Evolutionary conservation across 2,888 invertebrate genomes (phyloP), one percentile per base, ranked within the genome.

Genomic region (Hirtodrosophila histrioides): DNA sequence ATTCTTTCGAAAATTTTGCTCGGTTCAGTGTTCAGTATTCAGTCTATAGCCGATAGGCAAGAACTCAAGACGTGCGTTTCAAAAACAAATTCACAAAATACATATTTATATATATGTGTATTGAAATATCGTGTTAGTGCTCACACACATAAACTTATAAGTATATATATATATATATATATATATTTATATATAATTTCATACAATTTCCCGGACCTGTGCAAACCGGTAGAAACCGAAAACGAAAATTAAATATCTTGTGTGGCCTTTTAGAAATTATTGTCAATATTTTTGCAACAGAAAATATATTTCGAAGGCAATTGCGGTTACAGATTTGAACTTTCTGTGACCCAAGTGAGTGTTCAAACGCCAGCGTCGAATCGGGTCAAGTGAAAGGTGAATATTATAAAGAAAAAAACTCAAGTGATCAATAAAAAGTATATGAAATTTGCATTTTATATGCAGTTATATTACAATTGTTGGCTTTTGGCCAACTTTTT

Each of bases 31-130:
- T 51, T 41, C 41, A 41, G 58, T 45, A 37, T 69, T 89, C 77
- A 88, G 87, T 88, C 67, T 69, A 49, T 61, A 62, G 63, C 66
- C 69, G 66, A 69, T 60, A 55, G 69, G 58, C 85, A 55, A 75
- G 71, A 69, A 68, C 71, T 78, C 53, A 83, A 79, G 84, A 80
- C 88, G 88, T 78, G 64, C 62, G 54, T 54, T 74, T 56, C 61
- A 44, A 54, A 55, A 55, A 55, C 23, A 56, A 51, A 41, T 64
- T 55, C 10, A 3, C n/a, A 50, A 56, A 49, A 51, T 46, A 55
- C 51, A 46, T 17, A 37, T 45, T 31, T 51, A 72, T 45, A 36
- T 36, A 53, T 35, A 57, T 33, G 51, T 58, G 49, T 39, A 65
- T 29, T 39, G 31, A 27, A 51, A 51, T 64, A 58, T 57, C 36